phyloP scores from a whole-genome alignment of 53 echinoderm and acorn worm species.

The Pentamera pediparva region DNA sequence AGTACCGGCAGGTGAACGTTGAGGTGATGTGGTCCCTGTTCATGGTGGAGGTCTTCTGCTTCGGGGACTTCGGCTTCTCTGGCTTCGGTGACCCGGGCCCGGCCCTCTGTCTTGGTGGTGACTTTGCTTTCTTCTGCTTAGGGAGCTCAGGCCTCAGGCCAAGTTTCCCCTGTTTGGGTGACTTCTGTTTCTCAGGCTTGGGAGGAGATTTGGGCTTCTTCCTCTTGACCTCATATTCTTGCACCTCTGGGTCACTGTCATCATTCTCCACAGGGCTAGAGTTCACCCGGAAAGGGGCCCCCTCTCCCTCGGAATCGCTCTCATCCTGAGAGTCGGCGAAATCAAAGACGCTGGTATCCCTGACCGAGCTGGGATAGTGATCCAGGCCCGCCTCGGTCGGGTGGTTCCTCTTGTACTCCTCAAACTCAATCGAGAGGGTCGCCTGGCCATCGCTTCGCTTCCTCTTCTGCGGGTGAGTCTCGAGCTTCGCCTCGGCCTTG shows the following conservation, averaged over 20 bases:
- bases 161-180: not conserved
- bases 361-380: not conserved
- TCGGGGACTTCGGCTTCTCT: conserved; percentile 7
- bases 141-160: too few species aligned
- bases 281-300: not conserved
- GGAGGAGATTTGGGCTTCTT: not conserved
- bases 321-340: not conserved
- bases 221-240: not conserved
- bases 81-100: too few species aligned
- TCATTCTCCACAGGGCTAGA: not conserved
- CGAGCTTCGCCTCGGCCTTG: not conserved
- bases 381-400: not conserved
- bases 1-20: conserved; percentile 66
- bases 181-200: not conserved
- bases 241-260: not conserved
- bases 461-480: conserved; percentile 22
- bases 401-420: not conserved
- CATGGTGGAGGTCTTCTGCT: not conserved
- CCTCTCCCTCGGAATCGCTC: not conserved
- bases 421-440: conserved; percentile 6
- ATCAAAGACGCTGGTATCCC: too few species aligned
- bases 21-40: conserved; percentile 27
- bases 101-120: too few species aligned
- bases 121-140: too few species aligned
- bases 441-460: not conserved